phyloP scores from a whole-genome alignment of 1,140 invertebrate genomes.

The Zaprionus capensis region DNA sequence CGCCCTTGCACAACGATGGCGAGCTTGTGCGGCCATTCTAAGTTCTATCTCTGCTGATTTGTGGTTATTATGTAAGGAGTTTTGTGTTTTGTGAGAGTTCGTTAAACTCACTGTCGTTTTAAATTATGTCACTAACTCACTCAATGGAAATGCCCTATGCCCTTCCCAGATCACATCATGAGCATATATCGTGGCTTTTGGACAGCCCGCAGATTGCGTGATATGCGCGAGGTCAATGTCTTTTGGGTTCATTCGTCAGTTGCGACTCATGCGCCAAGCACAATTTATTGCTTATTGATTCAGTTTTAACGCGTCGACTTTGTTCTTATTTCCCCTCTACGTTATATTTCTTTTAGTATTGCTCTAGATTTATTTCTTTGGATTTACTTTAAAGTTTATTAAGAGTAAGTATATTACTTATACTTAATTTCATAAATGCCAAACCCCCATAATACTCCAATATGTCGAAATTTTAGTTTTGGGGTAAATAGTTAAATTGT shows the following conservation, averaged over 20 bases:
- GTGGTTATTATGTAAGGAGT: conserved; percentile 55
- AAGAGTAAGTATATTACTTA: too few species aligned
- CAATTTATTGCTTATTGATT: conserved; percentile 8
- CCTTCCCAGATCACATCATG: conserved; percentile 19
- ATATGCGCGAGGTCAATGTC: conserved; percentile 60
- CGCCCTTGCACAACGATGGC: conserved; percentile 42
- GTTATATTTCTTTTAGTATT: neutral
- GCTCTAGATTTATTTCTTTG: too few species aligned
- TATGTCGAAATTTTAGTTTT: too few species aligned
- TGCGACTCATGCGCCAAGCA: conserved; percentile 26
- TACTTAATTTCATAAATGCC: too few species aligned
- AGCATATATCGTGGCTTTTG: conserved; percentile 28
- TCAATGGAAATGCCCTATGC: conserved; percentile 5
- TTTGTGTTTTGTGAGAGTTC: conserved; percentile 44
- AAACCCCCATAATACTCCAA: too few species aligned
- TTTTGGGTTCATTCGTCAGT: conserved; percentile 20
- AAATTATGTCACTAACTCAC: conserved; percentile 49
- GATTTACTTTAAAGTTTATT: too few species aligned
- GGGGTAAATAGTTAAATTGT: too few species aligned
- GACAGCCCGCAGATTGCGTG: conserved; percentile 44
- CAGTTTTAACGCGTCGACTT: neutral
- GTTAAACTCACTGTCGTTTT: conserved; percentile 65
- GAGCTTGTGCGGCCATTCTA: conserved; percentile 42
- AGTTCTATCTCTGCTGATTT: conserved; percentile 1
- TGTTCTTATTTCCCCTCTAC: neutral